These are phyloP conservation scores for Melanocharis versteri DNA, from an alignment of 2,113 vertebrate genomes.

Conservation along the genomic window DNA sequence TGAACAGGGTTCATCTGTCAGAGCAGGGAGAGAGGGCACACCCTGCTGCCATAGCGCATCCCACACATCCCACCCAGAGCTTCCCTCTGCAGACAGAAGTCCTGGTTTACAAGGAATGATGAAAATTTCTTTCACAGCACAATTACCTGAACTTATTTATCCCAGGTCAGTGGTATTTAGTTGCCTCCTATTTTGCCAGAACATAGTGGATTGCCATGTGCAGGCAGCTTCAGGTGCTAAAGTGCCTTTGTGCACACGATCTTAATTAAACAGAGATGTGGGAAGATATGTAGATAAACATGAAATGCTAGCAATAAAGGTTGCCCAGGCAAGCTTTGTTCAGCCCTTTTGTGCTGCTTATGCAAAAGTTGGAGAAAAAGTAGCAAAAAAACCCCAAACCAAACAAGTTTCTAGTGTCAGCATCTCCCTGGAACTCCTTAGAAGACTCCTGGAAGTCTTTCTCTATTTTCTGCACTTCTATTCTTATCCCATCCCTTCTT, in stretches of 20 bases:
- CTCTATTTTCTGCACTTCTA: not conserved
- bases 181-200: not conserved
- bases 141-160: not conserved
- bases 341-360: not conserved
- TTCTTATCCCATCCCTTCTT: not conserved
- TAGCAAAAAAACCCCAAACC: not conserved
- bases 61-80: not conserved
- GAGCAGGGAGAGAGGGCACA: not conserved
- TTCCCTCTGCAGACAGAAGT: not conserved
- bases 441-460: not conserved
- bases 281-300: not conserved
- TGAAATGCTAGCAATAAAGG: not conserved
- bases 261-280: not conserved
- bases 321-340: not conserved
- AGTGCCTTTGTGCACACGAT: not conserved
- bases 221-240: not conserved
- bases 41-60: rapidly evolving
- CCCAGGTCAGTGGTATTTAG: not conserved
- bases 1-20: not conserved
- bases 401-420: not conserved
- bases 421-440: not conserved
- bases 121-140: not conserved
- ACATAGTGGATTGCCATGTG: not conserved
- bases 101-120: not conserved
- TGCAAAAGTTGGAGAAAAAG: not conserved